phyloP scores from a whole-genome alignment of 2,888 invertebrate genomes.

The Platycnemis pennipes region DNA sequence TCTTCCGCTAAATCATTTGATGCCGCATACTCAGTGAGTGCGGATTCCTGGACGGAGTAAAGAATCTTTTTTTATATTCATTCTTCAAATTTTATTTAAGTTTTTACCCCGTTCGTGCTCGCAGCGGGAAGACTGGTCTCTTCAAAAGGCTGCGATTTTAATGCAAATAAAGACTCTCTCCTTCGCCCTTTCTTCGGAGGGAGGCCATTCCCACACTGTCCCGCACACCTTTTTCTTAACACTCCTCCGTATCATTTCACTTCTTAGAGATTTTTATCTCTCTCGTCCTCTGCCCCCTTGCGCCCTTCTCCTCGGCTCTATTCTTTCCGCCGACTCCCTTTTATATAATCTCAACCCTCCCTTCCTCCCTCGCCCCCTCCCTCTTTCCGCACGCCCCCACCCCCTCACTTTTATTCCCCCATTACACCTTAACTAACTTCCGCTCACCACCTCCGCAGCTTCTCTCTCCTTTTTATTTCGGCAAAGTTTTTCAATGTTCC shows the following conservation, averaged over 20 bases:
- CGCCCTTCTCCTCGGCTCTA: no score
- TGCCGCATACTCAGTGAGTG: background rate
- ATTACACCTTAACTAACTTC: constrained; percentile 29
- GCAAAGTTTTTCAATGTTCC: constrained; percentile 22
- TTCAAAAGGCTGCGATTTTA: background rate
- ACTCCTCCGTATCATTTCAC: background rate
- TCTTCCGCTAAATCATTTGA: background rate
- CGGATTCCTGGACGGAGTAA: background rate
- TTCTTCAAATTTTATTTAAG: background rate
- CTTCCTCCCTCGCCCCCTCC: background rate
- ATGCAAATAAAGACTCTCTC: background rate
- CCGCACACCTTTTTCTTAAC: background rate
- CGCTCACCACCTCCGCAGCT: background rate
- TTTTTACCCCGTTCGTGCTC: background rate
- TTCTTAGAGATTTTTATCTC: background rate
- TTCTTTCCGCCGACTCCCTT: no score
- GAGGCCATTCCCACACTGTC: background rate
- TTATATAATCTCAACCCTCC: no score
- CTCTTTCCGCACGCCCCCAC: background rate
- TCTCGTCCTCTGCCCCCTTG: background rate
- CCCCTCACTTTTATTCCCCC: constrained; percentile 20
- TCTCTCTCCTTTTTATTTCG: background rate
- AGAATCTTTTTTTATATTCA: background rate
- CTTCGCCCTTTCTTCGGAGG: background rate
- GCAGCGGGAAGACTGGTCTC: background rate